These are phyloP conservation scores for Trogon surrucura DNA, from an alignment of 2,113 vertebrate species.

Conservation along the genomic window DNA sequence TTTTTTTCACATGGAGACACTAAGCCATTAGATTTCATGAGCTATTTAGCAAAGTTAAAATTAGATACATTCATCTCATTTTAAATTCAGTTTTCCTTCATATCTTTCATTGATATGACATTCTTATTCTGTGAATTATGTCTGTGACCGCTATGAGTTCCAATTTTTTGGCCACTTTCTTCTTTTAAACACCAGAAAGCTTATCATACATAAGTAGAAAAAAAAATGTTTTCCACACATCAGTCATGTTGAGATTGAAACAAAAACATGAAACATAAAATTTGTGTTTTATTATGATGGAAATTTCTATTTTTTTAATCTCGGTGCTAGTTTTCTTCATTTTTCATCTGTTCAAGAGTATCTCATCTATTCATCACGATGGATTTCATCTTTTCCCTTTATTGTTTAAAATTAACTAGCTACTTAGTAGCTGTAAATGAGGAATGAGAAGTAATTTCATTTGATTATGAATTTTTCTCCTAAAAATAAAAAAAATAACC, in stretches of 20 bases:
- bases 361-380: neutral
- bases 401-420: neutral
- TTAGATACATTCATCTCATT: neutral
- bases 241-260: neutral
- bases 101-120: neutral
- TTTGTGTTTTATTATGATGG: neutral
- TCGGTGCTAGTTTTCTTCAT: neutral
- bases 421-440: neutral
- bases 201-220: neutral
- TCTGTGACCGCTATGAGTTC: neutral
- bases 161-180: neutral
- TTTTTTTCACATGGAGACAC: neutral
- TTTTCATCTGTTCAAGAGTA: neutral
- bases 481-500: neutral
- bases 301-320: neutral
- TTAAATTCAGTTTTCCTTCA: neutral
- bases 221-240: accelerated
- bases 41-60: neutral
- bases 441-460: neutral
- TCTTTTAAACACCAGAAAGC: neutral
- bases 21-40: neutral
- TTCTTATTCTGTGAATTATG: neutral
- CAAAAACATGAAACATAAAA: neutral
- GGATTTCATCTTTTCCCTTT: neutral
- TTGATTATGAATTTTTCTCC: neutral